Evolutionary conservation across 1,140 invertebrate species (phyloP).

Genomic region (Zaprionus africanus): DNA sequence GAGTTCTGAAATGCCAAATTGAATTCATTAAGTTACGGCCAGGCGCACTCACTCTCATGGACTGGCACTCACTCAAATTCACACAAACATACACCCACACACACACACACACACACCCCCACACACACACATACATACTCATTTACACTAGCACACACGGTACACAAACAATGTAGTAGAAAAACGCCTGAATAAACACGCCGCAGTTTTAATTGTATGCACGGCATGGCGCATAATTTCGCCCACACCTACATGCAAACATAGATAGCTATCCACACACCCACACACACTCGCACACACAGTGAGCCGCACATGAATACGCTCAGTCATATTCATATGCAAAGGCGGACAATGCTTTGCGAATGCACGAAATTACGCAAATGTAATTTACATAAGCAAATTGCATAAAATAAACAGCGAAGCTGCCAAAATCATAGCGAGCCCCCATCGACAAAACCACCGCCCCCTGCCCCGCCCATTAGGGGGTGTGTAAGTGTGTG

Average conservation of each 20-base stretch:
- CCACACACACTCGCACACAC: neutral
- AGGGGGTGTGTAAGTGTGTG: neutral
- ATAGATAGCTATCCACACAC: constrained; percentile 14
- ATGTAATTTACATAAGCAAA: constrained; percentile 51
- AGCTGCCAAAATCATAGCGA: constrained; percentile 24
- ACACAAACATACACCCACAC: neutral
- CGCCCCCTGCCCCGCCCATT: neutral
- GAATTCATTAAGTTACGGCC: constrained; percentile 38
- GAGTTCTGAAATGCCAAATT: constrained; percentile 19
- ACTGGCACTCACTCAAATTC: neutral
- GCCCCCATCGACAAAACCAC: neutral
- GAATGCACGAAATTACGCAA: constrained; percentile 48
- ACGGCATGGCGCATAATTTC: constrained; percentile 44
- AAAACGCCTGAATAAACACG: constrained; percentile 47
- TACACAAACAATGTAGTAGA: constrained; percentile 19
- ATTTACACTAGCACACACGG: neutral
- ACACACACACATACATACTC: neutral
- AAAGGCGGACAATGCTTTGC: constrained; percentile 39
- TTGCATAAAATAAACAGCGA: constrained; percentile 44
- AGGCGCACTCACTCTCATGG: neutral
- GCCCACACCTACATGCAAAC: constrained; percentile 7
- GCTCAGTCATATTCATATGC: constrained; percentile 24
- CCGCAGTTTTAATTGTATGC: constrained; percentile 49
- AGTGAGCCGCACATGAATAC: constrained; percentile 10
- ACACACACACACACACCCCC: neutral